Base-by-base conservation (phyloP, 2,113 vertebrate genomes). In the Phycodurus eques region DNA sequence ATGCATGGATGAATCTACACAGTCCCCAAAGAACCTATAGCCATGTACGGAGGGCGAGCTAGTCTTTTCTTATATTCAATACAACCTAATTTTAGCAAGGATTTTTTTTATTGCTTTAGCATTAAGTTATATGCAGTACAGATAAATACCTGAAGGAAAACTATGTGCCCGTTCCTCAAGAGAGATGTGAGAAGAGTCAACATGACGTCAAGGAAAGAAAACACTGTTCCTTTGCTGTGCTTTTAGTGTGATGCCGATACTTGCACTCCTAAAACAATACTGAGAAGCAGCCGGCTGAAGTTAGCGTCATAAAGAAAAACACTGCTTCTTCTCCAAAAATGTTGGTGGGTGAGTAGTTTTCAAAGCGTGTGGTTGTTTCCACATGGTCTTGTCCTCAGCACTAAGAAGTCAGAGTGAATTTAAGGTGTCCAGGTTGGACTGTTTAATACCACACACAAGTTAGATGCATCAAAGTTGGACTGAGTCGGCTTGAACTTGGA, bases 221-320 rank as follows among this genome's bases (percentile, higher is more conserved):
- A 87, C 83, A 75, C n/a, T 72, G 76, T 82, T 85, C 67, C 72
- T 74, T 76, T 9, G 68, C 71, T 77, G 73, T 59, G 76, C 78
- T 85, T 27, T 84, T 80, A 74, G 78, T 64, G 71, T 57, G 77
- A 71, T 73, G 76, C 85, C 82, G 76, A 77, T 71, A 75, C 71
- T 64, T 73, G 79, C 81, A 79, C 73, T 85, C 81, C 88, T 88
- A 81, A 88, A 92, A 90, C 88, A 93, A 92, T 88, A 89, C 88
- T 5, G 82, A 78, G 67, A 74, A 82, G 74, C 79, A 80, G 87
- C 84, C 89, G 78, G 75, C 66, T 88, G 88, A 82, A 78, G 78
- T 92, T 89, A 85, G 73, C 83, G 39, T 84, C 80, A 83, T 84
- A 78, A 83, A 89, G 80, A 83, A 90, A 84, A 92, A 91, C 84